Evolutionary conservation across 2,888 invertebrate species (phyloP).

Genomic region (Luperina nickerlii): DNA sequence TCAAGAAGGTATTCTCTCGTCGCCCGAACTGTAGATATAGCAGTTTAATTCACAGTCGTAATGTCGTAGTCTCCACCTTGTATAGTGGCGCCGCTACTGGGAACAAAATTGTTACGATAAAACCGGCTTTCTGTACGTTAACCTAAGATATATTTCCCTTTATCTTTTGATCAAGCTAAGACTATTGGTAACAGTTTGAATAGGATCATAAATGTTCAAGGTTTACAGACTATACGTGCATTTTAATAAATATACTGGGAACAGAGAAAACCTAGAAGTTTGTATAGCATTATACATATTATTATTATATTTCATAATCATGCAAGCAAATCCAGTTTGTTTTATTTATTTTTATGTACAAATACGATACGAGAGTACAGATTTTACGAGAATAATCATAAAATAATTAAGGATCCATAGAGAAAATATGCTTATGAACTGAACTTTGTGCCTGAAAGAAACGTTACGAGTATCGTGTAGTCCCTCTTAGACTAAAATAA

Average conservation of each 20-base stretch:
- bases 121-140: background rate
- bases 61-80: background rate
- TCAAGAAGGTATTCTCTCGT: too few relatives aligned
- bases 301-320: background rate
- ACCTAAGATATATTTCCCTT: background rate
- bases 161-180: background rate
- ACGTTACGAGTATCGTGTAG: background rate
- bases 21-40: too few relatives aligned
- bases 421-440: slow-evolving; percentile 8
- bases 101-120: background rate
- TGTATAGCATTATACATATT: background rate
- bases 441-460: slow-evolving; percentile 30
- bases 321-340: slow-evolving; percentile 8
- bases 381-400: background rate
- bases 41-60: background rate
- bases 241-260: slow-evolving; percentile 6
- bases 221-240: background rate
- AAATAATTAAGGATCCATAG: slow-evolving; percentile 4
- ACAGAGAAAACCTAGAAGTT: background rate
- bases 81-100: background rate
- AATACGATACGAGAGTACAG: background rate
- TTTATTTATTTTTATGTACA: background rate
- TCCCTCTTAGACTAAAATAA: background rate
- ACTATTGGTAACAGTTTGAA: background rate
- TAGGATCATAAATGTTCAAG: background rate